phyloP scores from a whole-genome alignment of 2,888 invertebrate genomes.

The Leptogaster cylindrica region DNA sequence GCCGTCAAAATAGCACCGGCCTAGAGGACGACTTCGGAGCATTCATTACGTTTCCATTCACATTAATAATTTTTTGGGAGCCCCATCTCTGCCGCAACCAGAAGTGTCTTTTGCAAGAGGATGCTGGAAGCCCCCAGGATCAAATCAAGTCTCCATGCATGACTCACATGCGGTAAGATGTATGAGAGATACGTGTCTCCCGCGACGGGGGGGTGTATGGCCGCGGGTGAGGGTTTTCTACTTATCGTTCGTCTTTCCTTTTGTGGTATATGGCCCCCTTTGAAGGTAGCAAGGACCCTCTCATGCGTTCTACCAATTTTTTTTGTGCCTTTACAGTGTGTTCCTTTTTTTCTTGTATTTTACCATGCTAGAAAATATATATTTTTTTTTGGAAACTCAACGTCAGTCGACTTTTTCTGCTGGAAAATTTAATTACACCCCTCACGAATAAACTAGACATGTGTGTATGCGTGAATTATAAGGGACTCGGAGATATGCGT shows the following conservation, averaged over 20 bases:
- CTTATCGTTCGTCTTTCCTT: conserved; percentile 12
- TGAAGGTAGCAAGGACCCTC: neutral
- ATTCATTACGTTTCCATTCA: conserved; percentile 47
- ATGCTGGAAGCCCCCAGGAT: conserved; percentile 32
- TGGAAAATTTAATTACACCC: conserved; percentile 45
- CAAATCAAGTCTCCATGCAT: conserved; percentile 46
- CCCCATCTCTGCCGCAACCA: conserved; percentile 36
- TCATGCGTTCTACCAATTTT: conserved; percentile 26
- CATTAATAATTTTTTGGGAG: conserved; percentile 45
- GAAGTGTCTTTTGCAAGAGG: conserved; percentile 20
- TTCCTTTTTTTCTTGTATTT: too few species aligned
- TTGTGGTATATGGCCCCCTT: neutral
- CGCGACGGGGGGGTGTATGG: conserved; percentile 16
- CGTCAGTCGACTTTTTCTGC: conserved; percentile 38
- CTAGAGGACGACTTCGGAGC: conserved; percentile 42
- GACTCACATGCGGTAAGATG: conserved; percentile 45
- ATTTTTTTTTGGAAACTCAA: conserved; percentile 38
- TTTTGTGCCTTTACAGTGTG: conserved; percentile 28
- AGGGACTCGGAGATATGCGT: neutral
- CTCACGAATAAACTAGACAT: conserved; percentile 21
- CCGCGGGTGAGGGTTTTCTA: conserved; percentile 3
- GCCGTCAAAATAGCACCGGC: conserved; percentile 28
- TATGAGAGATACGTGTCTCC: conserved; percentile 42
- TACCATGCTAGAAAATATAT: neutral
- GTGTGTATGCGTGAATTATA: conserved; percentile 35